These are phyloP conservation scores for Crossaster papposus DNA, from an alignment of 53 echinoderm and acorn worm species.

Conservation along the genomic window DNA sequence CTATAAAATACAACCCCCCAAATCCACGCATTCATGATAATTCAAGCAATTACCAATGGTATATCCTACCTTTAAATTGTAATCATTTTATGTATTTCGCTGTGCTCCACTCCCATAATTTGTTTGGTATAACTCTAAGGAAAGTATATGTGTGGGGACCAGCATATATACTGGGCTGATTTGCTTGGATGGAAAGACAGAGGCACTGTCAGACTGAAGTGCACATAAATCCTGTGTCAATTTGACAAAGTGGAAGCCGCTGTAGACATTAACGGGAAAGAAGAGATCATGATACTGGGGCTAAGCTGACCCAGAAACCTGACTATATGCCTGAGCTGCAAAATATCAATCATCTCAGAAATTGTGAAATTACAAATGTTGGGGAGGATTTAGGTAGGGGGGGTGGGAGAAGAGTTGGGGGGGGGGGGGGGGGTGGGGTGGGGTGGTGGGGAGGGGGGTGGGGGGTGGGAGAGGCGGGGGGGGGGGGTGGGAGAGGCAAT, in stretches of 20 bases:
- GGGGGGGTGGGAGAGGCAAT: not conserved
- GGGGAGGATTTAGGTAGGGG: not conserved
- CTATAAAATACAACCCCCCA: too few species aligned
- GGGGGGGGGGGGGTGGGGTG: not conserved
- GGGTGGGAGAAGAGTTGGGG: not conserved
- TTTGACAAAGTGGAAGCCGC: conserved; percentile 19
- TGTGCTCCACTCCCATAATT: too few species aligned
- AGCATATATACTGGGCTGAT: not conserved
- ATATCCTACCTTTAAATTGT: too few species aligned
- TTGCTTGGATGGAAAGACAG: not conserved
- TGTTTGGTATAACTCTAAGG: too few species aligned
- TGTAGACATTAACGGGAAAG: not conserved
- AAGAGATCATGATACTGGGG: not conserved
- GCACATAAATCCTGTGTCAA: conserved; percentile 15
- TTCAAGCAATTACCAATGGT: too few species aligned
- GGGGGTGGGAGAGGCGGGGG: not conserved
- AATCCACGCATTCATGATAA: too few species aligned
- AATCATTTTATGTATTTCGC: too few species aligned
- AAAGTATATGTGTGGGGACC: not conserved
- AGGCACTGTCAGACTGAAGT: not conserved
- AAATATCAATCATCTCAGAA: conserved; percentile 55
- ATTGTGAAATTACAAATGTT: conserved; percentile 35
- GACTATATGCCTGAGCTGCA: not conserved
- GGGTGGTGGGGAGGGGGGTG: not conserved
- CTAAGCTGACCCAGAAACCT: conserved; percentile 59